Conservation (phyloP, 2,888 invertebrate species). For the Erynnis tages region DNA sequence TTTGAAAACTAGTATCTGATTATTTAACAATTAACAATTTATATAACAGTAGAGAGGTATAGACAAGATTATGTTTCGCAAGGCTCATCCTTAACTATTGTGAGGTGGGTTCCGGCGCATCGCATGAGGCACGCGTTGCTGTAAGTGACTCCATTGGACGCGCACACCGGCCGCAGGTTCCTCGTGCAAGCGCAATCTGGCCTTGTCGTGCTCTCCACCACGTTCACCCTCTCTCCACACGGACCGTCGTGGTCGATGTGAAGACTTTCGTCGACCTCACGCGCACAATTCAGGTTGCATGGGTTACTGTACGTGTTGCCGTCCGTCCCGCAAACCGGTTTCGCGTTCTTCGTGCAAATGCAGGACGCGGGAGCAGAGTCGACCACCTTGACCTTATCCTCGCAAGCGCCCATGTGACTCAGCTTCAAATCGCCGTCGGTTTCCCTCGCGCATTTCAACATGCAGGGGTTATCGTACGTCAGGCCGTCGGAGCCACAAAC, state of each 20-base stretch:
- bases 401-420: conserved; percentile 2
- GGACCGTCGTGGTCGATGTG: not conserved
- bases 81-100: conserved; percentile 32
- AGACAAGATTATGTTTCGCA: conserved; percentile 31
- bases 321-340: conserved; percentile 19
- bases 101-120: conserved; percentile 58
- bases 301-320: conserved; percentile 17
- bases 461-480: not conserved
- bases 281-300: conserved; percentile 13
- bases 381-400: conserved; percentile 15
- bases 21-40: not conserved
- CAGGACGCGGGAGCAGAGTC: not conserved
- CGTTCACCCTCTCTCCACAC: conserved; percentile 20
- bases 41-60: not conserved
- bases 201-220: conserved; percentile 19
- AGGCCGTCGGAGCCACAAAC: not conserved
- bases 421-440: not conserved
- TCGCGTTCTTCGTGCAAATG: not conserved
- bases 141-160: conserved; percentile 85
- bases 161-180: conserved; percentile 72
- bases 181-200: conserved; percentile 24
- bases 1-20: not conserved
- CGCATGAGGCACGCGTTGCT: conserved; percentile 84
- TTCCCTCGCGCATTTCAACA: not conserved
- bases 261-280: not conserved